Evolutionary conservation across 2,888 invertebrate genomes (phyloP).

Genomic region (Laothoe populi): DNA sequence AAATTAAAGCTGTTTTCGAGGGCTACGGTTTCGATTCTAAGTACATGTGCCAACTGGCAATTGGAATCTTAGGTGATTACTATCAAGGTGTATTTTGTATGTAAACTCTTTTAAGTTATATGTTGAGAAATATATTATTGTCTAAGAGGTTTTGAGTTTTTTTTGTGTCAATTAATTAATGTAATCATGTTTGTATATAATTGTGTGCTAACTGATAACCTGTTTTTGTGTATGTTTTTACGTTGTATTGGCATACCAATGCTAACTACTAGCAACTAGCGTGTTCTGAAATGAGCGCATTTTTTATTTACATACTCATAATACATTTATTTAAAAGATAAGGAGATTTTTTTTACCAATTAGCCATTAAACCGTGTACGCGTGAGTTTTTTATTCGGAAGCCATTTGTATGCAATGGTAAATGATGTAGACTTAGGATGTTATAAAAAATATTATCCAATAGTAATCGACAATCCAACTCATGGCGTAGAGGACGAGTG

Average conservation of each 20-base stretch:
- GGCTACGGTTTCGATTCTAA: slow-evolving; percentile 51
- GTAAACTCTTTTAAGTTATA: slow-evolving; percentile 18
- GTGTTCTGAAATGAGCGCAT: neutral
- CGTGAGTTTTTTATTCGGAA: neutral
- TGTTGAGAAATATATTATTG: slow-evolving; percentile 32
- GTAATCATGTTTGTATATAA: neutral
- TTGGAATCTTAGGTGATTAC: slow-evolving; percentile 49
- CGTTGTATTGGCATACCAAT: neutral
- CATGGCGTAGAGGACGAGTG: no score
- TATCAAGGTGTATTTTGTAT: slow-evolving; percentile 49
- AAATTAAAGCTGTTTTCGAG: slow-evolving; percentile 48
- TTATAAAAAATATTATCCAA: neutral
- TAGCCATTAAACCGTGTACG: neutral
- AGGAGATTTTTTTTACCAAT: neutral
- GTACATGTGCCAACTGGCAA: slow-evolving; percentile 45
- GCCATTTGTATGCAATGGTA: neutral
- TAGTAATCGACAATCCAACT: no score
- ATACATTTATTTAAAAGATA: neutral
- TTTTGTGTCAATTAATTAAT: neutral
- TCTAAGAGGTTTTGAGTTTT: neutral
- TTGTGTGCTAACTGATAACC: neutral
- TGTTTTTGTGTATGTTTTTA: no score
- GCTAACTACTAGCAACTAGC: neutral
- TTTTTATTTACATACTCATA: neutral
- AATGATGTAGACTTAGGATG: neutral